Conservation (phyloP, 2,888 invertebrate genomes). For the Phoenoteleia sp. region DNA sequence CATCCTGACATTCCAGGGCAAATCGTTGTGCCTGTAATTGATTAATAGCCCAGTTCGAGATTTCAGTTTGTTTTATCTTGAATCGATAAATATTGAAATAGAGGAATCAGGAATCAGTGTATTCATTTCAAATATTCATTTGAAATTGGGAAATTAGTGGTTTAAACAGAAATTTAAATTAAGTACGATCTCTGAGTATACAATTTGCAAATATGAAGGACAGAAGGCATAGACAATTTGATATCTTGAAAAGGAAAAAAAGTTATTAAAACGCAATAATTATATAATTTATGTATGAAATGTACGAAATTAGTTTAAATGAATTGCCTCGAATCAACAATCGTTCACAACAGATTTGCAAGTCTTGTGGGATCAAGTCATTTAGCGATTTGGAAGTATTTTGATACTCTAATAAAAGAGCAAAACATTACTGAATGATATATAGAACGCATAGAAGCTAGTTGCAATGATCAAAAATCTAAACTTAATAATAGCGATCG, state of each 20-base stretch:
- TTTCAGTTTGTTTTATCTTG: conserved; percentile 36
- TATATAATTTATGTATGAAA: too few species aligned
- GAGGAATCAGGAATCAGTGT: not conserved
- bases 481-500: too few species aligned
- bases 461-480: too few species aligned
- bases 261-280: too few species aligned
- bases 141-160: conserved; percentile 4
- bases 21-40: conserved; percentile 91
- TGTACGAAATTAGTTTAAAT: not conserved
- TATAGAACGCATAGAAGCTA: too few species aligned
- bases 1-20: conserved; percentile 96
- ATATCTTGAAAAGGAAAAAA: too few species aligned
- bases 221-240: too few species aligned
- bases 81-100: conserved; percentile 20
- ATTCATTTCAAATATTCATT: conserved; percentile 11
- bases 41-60: conserved; percentile 39
- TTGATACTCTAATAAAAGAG: too few species aligned
- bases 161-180: conserved; percentile 37
- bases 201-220: too few species aligned
- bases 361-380: not conserved
- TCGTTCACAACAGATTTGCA: not conserved
- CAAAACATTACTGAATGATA: too few species aligned
- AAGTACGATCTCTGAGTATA: too few species aligned
- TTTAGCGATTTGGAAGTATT: too few species aligned
- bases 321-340: not conserved